Base-by-base conservation (phyloP, 2,797 vertebrate genomes). In the Rhynchonycteris naso region DNA sequence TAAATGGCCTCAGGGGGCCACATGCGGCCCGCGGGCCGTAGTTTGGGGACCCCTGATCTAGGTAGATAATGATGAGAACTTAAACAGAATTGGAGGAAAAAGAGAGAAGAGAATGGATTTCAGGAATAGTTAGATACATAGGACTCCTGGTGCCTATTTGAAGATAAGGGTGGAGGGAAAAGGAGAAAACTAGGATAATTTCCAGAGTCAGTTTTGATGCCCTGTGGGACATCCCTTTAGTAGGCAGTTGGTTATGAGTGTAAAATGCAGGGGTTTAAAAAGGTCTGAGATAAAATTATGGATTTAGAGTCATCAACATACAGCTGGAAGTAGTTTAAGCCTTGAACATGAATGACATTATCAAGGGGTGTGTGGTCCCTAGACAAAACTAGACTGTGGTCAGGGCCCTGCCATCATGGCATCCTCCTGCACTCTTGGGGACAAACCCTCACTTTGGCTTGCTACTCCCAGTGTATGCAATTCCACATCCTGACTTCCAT, bases 141-240 rank as follows among this genome's bases (percentile, higher is more conserved):
- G 5, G 28, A 92, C 59, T 50, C 24, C 85, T 75, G 21, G 38
- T 90, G 38, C 15, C 54, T 74, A 26, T 69, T 83, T 75, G 47
- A 83, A 90, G 7, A 75, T 33, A 30, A 47, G 21, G 30, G 16
- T 24, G 84, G 68, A 78, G 63, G 63, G 16, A 13, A 91, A 96
- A 68, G 52, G 2, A 68, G 7, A 85, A 66, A 19, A 59, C 68
- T 63, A 91, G 7, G 18, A 50, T 84, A 83, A 90, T 65, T 75
- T 47, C 61, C 72, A 95, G 54, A n/a, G 75, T 91, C 38, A 75
- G 30, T 93, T 61, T 88, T 52, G 38, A 91, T 93, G 59, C 21
- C 61, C 26, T 56, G 19, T 69, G 15, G 35, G 33, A 58, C 19
- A 54, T 83, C 54, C 28, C 52, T 22, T 90, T 83, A 90, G 24